Evolutionary conservation across 2,888 invertebrate species (phyloP), one percentile per base, ranked within the genome.

Genomic region (Eueremaeus valkanovi): DNA sequence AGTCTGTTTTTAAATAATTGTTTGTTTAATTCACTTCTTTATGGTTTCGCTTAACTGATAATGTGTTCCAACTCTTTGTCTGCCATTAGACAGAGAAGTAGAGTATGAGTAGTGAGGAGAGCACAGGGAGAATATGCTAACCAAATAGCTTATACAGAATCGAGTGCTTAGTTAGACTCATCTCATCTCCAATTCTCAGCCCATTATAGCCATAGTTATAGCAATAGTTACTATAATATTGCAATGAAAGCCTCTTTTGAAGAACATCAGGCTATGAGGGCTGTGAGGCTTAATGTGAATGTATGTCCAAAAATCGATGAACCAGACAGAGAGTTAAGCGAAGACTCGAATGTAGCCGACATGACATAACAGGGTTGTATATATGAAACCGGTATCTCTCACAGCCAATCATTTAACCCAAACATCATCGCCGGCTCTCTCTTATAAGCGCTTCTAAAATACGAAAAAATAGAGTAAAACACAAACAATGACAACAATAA

Each of bases 231-330:
- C 58, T 24, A 6, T 24, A 6, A 58, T 24, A 58, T 24, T 9
- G 58, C 58, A 58, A 9, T 58, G 27, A 27, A 27, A 29, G 58
- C 58, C 6, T 24, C 6, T 58, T 27, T 51, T 21, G 27, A 58
- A 9, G 9, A 58, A 58, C 58, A 29, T 58, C 24, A 58, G 29
- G 21, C 51, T 58, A 21, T 58, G 27, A 58, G 27, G n/a, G n/a
- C n/a, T n/a, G n/a, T n/a, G n/a, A n/a, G n/a, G n/a, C 27, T 29
- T 58, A 24, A 24, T 58, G 11, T 58, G 27, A 58, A 58, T 58
- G 58, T 29, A 6, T 58, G 58, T 58, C 58, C 58, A 58, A 58
- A 58, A 58, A 58, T 58, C 58, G 58, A 58, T 58, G 58, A 58
- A 58, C 27, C 58, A 58, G 21, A 58, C 58, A 27, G 27, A 58